These are phyloP conservation scores for Styela clava DNA, from an alignment of 23 tunicate genomes.

Conservation along the genomic window DNA sequence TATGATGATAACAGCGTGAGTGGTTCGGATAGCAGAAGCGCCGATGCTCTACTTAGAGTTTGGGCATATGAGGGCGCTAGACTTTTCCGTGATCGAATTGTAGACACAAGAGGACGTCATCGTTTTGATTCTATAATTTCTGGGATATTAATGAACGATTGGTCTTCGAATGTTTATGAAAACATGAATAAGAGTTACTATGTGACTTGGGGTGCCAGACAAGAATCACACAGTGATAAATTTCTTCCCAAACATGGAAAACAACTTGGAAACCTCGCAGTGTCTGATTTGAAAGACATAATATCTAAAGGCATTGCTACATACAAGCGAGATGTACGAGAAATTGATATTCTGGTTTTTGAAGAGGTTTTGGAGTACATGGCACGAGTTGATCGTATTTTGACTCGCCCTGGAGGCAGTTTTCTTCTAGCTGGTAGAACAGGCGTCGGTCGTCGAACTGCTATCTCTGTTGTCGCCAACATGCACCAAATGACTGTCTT, in stretches of 20 bases:
- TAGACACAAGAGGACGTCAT: slow-evolving; percentile 52
- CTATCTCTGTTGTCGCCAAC: slow-evolving; percentile 76
- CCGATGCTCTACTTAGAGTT: slow-evolving; percentile 66
- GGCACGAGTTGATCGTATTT: slow-evolving; percentile 86
- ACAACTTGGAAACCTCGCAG: slow-evolving; percentile 55
- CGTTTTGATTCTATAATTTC: slow-evolving; percentile 65
- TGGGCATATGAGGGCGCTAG: slow-evolving; percentile 86
- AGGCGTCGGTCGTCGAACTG: slow-evolving; percentile 88
- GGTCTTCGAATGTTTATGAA: slow-evolving; percentile 59
- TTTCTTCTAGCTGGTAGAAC: slow-evolving; percentile 74
- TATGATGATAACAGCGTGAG: slow-evolving; percentile 56
- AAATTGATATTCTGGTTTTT: slow-evolving; percentile 67
- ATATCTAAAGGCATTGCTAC: slow-evolving; percentile 64
- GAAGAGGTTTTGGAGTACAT: slow-evolving; percentile 84
- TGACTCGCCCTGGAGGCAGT: slow-evolving; percentile 71
- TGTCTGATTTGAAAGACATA: slow-evolving; percentile 62
- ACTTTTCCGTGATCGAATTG: slow-evolving; percentile 82
- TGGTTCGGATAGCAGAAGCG: slow-evolving; percentile 58
- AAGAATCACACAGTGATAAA: slow-evolving; percentile 49
- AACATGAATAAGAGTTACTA: slow-evolving; percentile 47
- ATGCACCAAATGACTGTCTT: slow-evolving; percentile 78
- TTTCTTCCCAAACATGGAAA: slow-evolving; percentile 74
- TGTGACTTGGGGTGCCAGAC: slow-evolving; percentile 88
- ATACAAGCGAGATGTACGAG: slow-evolving; percentile 82
- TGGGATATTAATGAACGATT: slow-evolving; percentile 57